A percentile compares a stretch with the other conserved stretches of the same genome.
These are phyloP conservation scores for Limenitis camilla DNA, from an alignment of 2,888 invertebrate species.

Conservation along the genomic window DNA sequence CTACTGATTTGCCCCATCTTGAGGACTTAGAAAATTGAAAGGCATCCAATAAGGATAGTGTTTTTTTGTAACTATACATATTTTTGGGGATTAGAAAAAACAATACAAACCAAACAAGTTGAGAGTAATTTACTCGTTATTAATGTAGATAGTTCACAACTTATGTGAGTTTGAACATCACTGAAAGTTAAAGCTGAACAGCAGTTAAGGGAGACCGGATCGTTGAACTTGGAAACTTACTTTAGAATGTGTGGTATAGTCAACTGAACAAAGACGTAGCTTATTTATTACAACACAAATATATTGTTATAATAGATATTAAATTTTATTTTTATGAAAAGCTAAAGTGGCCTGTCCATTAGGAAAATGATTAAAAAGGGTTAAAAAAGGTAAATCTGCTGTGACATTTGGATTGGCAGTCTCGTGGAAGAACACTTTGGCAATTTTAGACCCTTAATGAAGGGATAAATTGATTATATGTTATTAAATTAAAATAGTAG, in stretches of 20 bases:
- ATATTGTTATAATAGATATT: background rate
- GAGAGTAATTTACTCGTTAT: constrained; percentile 16
- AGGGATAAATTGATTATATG: background rate
- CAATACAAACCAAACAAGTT: too few relatives aligned
- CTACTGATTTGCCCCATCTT: too few relatives aligned
- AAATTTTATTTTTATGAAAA: background rate
- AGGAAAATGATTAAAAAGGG: constrained; percentile 5
- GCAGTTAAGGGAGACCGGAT: constrained; percentile 11
- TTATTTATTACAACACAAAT: background rate
- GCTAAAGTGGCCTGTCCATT: background rate
- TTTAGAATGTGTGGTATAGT: background rate
- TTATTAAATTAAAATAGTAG: too few relatives aligned
- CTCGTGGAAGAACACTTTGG: background rate
- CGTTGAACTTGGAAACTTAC: constrained; percentile 11
- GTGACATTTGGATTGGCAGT: constrained; percentile 10
- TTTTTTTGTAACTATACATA: too few relatives aligned
- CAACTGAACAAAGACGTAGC: background rate
- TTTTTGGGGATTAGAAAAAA: too few relatives aligned
- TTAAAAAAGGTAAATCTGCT: constrained; percentile 1
- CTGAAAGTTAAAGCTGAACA: constrained; percentile 17
- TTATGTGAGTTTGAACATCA: constrained; percentile 16
- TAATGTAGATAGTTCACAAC: constrained; percentile 19
- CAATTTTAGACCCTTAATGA: background rate
- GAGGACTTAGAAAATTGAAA: too few relatives aligned
- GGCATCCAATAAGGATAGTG: too few relatives aligned